Evolutionary conservation across 92 coral and sea anemone genomes (phyloP).

Genomic region (Micromussa lordhowensis): DNA sequence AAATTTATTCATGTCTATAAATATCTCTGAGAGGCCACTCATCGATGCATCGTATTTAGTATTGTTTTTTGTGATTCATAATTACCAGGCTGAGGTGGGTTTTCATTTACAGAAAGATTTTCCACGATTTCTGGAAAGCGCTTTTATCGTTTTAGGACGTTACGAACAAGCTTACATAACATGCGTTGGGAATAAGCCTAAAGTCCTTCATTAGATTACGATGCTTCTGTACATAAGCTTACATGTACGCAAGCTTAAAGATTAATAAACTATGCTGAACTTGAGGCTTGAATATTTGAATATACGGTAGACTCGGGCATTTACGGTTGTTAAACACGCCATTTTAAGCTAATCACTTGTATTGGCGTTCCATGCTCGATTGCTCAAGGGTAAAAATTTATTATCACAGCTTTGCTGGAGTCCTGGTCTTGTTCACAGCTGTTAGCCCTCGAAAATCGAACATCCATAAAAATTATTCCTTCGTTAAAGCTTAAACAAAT

Average conservation of each 20-base stretch:
- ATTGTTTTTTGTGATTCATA: not conserved
- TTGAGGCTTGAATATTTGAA: not conserved
- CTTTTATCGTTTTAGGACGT: not conserved
- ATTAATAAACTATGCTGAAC: too few relatives aligned
- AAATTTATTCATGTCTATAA: not conserved
- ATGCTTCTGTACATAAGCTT: too few relatives aligned
- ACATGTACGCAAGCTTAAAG: too few relatives aligned
- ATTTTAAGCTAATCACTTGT: not conserved
- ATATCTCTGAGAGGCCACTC: not conserved
- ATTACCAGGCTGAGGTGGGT: not conserved
- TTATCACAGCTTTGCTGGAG: not conserved
- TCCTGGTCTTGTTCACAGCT: not conserved
- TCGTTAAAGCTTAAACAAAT: slow-evolving; percentile 22
- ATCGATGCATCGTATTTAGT: not conserved
- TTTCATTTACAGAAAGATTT: not conserved
- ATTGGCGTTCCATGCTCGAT: not conserved
- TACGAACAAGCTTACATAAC: not conserved
- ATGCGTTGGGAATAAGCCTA: not conserved
- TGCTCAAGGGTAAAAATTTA: slow-evolving; percentile 10
- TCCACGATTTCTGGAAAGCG: not conserved
- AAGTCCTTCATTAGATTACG: too few relatives aligned
- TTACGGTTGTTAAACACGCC: not conserved
- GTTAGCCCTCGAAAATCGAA: not conserved
- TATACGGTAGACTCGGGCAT: not conserved
- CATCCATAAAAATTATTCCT: not conserved